A percentile compares a stretch with the other conserved stretches of the same genome.
Evolutionary conservation across 1,140 invertebrate genomes (phyloP).

Genomic region (Ptiloglossa arizonensis): DNA sequence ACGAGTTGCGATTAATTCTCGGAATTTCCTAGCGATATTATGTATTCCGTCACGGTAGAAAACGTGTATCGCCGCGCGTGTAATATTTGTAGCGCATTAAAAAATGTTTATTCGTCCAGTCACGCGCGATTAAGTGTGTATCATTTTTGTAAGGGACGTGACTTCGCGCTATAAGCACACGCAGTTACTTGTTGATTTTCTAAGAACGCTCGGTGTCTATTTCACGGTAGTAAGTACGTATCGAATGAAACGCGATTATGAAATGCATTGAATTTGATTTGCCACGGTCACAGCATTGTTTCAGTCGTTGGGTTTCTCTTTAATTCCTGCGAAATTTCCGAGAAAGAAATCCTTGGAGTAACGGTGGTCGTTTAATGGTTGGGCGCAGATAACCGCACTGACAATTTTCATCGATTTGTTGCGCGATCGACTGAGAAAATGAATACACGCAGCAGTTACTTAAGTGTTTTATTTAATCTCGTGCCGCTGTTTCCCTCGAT

Average conservation of each 20-base stretch:
- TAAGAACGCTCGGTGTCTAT: background rate
- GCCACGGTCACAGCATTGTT: background rate
- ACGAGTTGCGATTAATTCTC: background rate
- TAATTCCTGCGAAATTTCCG: background rate
- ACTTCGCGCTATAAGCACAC: background rate
- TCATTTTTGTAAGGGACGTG: conserved; percentile 12
- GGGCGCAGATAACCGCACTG: background rate
- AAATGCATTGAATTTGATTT: conserved; percentile 2
- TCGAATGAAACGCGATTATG: background rate
- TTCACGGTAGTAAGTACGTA: background rate
- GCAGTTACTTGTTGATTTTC: background rate
- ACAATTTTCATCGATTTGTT: background rate
- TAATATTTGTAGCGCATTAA: background rate
- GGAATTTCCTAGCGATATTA: background rate
- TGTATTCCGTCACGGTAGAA: background rate
- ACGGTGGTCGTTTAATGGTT: background rate
- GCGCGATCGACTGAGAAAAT: background rate
- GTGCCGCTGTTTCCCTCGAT: background rate
- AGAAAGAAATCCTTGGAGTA: background rate
- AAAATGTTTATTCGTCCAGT: background rate
- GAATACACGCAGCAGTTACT: background rate
- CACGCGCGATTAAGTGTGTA: conserved; percentile 25
- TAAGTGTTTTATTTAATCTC: background rate
- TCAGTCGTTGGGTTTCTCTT: background rate
- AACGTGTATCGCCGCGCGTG: no score